These are phyloP conservation scores for Ia io DNA, from an alignment of 2,113 vertebrate species.

Conservation along the genomic window DNA sequence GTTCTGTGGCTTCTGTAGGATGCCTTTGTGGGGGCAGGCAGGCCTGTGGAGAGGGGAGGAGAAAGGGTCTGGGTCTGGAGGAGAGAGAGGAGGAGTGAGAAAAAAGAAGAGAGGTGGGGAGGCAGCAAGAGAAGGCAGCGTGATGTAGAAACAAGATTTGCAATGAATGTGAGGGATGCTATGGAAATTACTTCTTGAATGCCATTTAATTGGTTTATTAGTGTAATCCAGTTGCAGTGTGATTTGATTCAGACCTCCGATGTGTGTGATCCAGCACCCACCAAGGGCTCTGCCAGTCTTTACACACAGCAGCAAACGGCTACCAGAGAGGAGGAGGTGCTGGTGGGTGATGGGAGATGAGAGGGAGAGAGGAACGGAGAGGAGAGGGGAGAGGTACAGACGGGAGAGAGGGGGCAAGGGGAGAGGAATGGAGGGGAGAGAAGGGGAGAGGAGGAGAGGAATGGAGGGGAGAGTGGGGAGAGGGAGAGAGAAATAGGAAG, in stretches of 20 bases:
- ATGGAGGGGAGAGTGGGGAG: too few relatives aligned
- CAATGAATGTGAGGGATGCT: neutral
- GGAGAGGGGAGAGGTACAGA: accelerated
- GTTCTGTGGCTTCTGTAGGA: neutral
- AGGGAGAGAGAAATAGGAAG: neutral
- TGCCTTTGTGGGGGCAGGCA: neutral
- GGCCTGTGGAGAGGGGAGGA: too few relatives aligned
- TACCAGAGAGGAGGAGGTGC: neutral
- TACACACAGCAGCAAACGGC: neutral
- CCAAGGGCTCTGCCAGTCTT: constrained; percentile 15
- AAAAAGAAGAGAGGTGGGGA: too few relatives aligned
- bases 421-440: too few relatives aligned
- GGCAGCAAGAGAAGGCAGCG: neutral
- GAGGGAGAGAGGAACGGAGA: too few relatives aligned
- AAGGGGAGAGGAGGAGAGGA: too few relatives aligned
- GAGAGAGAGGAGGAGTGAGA: neutral
- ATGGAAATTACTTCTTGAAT: constrained; percentile 54
- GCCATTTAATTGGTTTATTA: constrained; percentile 69
- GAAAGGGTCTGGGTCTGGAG: neutral
- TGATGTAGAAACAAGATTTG: neutral
- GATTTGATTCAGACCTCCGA: constrained; percentile 64
- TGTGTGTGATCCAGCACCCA: constrained; percentile 46
- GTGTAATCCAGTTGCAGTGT: constrained; percentile 62
- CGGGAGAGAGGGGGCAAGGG: accelerated
- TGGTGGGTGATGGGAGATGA: too few relatives aligned